Evolutionary conservation across 2,797 vertebrate species (phyloP).

Genomic region (Borostomias antarcticus): DNA sequence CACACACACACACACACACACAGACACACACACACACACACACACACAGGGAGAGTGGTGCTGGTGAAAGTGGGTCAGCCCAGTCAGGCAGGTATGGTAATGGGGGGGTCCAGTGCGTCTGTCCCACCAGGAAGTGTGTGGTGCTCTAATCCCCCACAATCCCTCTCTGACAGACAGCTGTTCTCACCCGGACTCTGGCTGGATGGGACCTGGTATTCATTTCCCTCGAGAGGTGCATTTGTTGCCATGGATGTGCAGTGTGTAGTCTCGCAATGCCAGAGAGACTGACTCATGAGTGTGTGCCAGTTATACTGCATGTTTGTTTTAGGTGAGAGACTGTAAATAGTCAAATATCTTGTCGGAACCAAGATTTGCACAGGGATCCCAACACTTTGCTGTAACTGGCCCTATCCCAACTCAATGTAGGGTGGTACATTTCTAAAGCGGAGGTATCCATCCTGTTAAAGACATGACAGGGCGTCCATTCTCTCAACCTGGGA

Average conservation of each 20-base stretch:
- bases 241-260: not conserved
- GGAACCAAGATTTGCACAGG: not conserved
- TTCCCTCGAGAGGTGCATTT: too few species aligned
- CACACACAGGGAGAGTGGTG: not conserved
- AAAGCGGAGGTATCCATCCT: constrained; percentile 14
- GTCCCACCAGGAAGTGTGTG: constrained; percentile 8
- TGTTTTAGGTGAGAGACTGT: not conserved
- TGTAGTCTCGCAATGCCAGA: not conserved
- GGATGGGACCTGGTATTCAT: too few species aligned
- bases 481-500: constrained; percentile 5
- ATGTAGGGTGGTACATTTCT: constrained; percentile 26
- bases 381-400: not conserved
- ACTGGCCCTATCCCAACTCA: constrained; percentile 10
- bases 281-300: not conserved
- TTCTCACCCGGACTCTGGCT: not conserved
- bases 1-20: not conserved
- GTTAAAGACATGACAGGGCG: constrained; percentile 8
- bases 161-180: constrained; percentile 15
- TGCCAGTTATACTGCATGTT: not conserved
- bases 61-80: constrained; percentile 15
- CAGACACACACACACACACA: not conserved
- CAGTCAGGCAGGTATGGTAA: constrained; percentile 9
- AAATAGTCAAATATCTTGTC: not conserved
- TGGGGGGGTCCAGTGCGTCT: constrained; percentile 1
- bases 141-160: constrained; percentile 10